phyloP scores from a whole-genome alignment of 2,888 invertebrate species.

The Latrodectus elegans region DNA sequence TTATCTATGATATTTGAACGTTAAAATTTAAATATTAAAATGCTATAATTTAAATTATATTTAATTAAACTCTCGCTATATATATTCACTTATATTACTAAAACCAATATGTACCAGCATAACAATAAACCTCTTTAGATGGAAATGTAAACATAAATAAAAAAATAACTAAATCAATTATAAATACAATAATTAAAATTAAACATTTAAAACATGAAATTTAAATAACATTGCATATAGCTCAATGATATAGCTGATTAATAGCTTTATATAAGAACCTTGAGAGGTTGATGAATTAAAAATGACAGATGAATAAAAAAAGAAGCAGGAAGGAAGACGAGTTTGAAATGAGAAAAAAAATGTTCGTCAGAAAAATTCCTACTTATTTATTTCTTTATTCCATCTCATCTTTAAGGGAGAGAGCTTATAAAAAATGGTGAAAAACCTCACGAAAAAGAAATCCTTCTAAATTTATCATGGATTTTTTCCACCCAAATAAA shows the following conservation, averaged over 20 bases:
- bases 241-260: constrained; percentile 14
- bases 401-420: constrained; percentile 13
- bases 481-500: constrained; percentile 60
- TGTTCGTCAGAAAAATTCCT: constrained; percentile 52
- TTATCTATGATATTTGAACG: no score
- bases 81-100: neutral
- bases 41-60: no score
- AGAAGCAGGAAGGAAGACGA: constrained; percentile 4
- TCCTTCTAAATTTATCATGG: constrained; percentile 64
- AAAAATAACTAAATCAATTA: neutral
- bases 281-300: constrained; percentile 59
- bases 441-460: constrained; percentile 34
- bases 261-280: constrained; percentile 14
- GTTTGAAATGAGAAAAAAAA: constrained; percentile 20
- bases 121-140: neutral
- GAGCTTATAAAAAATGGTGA: constrained; percentile 15
- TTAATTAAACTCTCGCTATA: neutral
- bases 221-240: neutral
- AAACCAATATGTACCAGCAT: neutral
- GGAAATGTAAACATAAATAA: neutral
- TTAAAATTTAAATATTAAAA: no score
- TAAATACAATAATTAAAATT: neutral
- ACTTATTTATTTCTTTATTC: constrained; percentile 62
- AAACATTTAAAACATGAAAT: neutral
- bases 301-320: constrained; percentile 33